Conservation (phyloP, 2,888 invertebrate genomes). For the Platynereis dumerilii region DNA sequence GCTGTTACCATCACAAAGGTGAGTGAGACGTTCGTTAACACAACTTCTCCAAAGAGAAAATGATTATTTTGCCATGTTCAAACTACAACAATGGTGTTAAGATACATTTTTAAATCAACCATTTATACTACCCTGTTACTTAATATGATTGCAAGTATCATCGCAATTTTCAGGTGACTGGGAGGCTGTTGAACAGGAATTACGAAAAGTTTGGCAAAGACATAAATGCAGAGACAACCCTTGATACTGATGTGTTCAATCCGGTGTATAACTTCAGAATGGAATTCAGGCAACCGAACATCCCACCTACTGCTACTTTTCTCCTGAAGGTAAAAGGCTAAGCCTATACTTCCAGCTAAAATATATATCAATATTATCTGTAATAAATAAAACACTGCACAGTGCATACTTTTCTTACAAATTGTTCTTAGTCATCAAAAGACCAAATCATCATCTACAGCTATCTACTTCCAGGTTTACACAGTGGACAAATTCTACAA, state of each 20-base stretch:
- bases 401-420: too few species aligned
- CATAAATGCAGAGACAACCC: conserved; percentile 47
- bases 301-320: conserved; percentile 58
- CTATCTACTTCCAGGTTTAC: conserved; percentile 52
- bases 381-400: too few species aligned
- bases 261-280: conserved; percentile 56
- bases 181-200: conserved; percentile 51
- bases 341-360: background rate
- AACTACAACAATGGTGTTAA: too few species aligned
- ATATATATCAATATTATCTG: too few species aligned
- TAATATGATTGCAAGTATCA: too few species aligned
- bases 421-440: too few species aligned
- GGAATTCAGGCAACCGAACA: conserved; percentile 54
- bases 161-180: conserved; percentile 59
- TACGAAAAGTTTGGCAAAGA: conserved; percentile 55
- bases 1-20: conserved; percentile 57
- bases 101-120: too few species aligned
- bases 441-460: too few species aligned
- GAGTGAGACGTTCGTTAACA: too few species aligned
- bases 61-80: too few species aligned
- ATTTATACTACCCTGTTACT: too few species aligned
- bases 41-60: too few species aligned
- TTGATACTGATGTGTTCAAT: conserved; percentile 59
- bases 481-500: conserved; percentile 57
- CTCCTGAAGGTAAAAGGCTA: conserved; percentile 52